Evolutionary conservation across 2,797 vertebrate species (phyloP).

Genomic region (Phalloptychus januarius): DNA sequence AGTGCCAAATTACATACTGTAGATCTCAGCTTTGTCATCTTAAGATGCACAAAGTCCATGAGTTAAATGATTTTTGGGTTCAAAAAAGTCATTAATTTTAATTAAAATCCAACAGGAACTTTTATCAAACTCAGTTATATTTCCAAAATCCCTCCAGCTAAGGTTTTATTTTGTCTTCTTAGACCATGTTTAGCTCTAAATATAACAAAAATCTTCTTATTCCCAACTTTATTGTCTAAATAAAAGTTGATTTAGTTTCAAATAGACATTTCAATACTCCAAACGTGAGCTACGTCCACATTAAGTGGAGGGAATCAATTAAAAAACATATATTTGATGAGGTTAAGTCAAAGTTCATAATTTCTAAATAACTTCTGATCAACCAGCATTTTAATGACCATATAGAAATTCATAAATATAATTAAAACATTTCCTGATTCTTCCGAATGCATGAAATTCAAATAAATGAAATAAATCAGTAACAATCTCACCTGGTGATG

Average conservation of each 20-base stretch:
- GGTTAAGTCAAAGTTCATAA: neutral
- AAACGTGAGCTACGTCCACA: neutral
- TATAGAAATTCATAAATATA: neutral
- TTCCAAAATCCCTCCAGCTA: neutral
- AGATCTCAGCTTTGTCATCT: too few relatives aligned
- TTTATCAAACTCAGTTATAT: too few relatives aligned
- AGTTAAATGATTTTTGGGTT: neutral
- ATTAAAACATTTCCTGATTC: neutral
- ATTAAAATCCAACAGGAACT: too few relatives aligned
- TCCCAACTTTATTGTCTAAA: neutral
- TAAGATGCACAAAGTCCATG: neutral
- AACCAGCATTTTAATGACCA: neutral
- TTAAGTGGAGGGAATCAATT: neutral
- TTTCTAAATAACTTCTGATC: neutral
- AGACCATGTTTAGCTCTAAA: neutral
- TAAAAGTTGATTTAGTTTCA: neutral
- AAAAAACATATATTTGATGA: neutral
- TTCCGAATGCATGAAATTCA: neutral
- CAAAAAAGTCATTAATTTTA: too few relatives aligned
- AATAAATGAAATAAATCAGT: neutral
- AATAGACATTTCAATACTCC: neutral
- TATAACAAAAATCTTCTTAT: neutral
- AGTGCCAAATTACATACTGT: too few relatives aligned
- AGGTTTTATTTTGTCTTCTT: neutral
- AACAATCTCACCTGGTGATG: constrained; percentile 5